phyloP scores from a whole-genome alignment of 2,888 invertebrate genomes.

The Xestia rhomboidea region DNA sequence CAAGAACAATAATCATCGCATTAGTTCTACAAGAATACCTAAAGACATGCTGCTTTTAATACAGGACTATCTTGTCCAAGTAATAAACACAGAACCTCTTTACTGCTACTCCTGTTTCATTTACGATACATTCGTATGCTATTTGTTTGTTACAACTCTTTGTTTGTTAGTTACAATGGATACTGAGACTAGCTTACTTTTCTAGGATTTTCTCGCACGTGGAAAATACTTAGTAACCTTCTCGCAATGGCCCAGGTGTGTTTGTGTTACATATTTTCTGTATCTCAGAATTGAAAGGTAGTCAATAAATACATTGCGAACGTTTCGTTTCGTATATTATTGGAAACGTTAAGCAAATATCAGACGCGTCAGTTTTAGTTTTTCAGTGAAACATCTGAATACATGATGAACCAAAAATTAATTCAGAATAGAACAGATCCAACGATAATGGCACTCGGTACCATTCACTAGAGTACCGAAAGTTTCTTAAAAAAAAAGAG shows the following conservation, averaged over 20 bases:
- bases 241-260: conserved; percentile 12
- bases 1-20: neutral
- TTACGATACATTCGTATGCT: neutral
- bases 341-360: neutral
- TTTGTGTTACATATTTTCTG: neutral
- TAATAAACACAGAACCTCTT: conserved; percentile 22
- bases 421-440: neutral
- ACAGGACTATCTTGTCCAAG: neutral
- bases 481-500: neutral
- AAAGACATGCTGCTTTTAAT: conserved; percentile 13
- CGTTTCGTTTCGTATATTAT: neutral
- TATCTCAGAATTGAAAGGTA: conserved; percentile 6
- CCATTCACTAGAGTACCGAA: neutral
- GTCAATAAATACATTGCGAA: conserved; percentile 12
- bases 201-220: neutral
- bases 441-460: neutral
- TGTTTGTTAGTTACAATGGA: conserved; percentile 7
- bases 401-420: neutral
- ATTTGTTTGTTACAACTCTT: conserved; percentile 10
- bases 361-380: neutral
- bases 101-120: neutral
- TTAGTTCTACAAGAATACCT: neutral
- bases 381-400: neutral
- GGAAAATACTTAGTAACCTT: neutral
- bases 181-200: neutral